Conservation (phyloP, 2,113 vertebrate species). For the Ailurus styani region DNA sequence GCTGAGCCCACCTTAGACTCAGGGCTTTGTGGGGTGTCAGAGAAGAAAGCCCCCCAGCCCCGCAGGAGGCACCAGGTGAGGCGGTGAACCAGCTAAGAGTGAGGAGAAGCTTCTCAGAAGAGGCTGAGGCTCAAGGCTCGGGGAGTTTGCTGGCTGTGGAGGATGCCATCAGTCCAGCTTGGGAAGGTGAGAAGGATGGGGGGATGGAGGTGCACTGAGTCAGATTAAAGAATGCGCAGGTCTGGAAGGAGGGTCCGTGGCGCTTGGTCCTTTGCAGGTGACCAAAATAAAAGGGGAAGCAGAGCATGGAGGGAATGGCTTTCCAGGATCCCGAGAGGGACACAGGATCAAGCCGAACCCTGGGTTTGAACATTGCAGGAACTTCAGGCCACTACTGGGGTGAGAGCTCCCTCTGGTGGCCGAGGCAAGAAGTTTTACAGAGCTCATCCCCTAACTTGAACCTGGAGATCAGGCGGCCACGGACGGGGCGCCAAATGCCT, state of each 20-base stretch:
- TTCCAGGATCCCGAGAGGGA: accelerated
- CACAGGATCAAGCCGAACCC: accelerated
- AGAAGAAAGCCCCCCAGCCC: neutral
- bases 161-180: neutral
- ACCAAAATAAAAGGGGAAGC: neutral
- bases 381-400: neutral
- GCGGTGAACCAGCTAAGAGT: neutral
- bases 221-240: neutral
- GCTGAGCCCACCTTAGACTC: neutral
- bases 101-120: neutral
- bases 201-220: neutral
- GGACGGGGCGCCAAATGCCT: accelerated
- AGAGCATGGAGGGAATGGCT: neutral
- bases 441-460: accelerated
- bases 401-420: constrained; percentile 15
- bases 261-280: neutral
- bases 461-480: neutral
- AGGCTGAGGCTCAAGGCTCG: neutral
- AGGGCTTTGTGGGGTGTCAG: neutral
- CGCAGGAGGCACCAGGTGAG: accelerated
- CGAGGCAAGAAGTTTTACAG: neutral
- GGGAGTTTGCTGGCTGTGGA: neutral
- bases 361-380: accelerated
- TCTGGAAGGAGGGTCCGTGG: neutral
- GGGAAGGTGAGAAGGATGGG: neutral